These are phyloP conservation scores for Athalia cordata DNA, from an alignment of 2,888 invertebrate genomes.

Conservation along the genomic window DNA sequence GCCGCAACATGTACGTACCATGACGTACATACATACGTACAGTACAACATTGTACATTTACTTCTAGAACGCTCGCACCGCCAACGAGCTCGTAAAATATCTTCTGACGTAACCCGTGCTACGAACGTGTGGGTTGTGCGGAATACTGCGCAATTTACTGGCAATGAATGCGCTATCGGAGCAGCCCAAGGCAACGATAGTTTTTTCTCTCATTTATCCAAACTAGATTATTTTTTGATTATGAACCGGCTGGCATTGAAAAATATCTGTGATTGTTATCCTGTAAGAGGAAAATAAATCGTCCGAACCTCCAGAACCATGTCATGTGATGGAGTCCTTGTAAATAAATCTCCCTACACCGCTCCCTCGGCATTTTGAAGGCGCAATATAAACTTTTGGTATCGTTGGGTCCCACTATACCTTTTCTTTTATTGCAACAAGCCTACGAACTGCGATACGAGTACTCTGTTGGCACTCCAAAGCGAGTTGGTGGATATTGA, in stretches of 20 bases:
- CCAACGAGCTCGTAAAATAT: constrained; percentile 22
- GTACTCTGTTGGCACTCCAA: not conserved
- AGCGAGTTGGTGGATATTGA: constrained; percentile 11
- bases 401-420: not conserved
- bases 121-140: constrained; percentile 14
- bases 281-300: no score
- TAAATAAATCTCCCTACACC: no score
- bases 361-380: not conserved
- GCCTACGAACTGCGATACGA: constrained; percentile 3
- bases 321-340: no score
- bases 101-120: constrained; percentile 11
- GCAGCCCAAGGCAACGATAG: no score
- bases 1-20: not conserved
- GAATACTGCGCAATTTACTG: not conserved
- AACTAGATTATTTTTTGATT: no score
- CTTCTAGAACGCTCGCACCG: not conserved
- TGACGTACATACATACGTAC: not conserved
- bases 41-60: not conserved
- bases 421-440: not conserved
- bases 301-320: no score
- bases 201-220: no score
- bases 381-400: not conserved
- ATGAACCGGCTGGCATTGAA: no score
- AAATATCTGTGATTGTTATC: no score
- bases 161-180: not conserved